Evolutionary conservation across 2,888 invertebrate genomes (phyloP), one percentile per base, ranked within the genome.

Genomic region (Parascotia fuliginaria): DNA sequence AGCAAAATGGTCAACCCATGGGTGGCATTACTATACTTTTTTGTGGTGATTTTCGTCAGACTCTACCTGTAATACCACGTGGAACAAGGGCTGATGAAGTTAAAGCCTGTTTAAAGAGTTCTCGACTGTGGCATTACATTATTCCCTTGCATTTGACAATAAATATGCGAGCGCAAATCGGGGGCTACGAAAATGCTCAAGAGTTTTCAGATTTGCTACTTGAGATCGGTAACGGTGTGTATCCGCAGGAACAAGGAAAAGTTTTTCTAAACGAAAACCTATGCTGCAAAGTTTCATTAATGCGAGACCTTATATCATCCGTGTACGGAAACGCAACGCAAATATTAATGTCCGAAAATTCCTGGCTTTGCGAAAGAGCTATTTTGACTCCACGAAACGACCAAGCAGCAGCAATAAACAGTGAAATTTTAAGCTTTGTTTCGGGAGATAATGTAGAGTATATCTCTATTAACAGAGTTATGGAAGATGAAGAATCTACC

Each of bases 401-500:
- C n/a, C n/a, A n/a, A n/a, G n/a, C n/a, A n/a, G n/a, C n/a, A n/a
- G n/a, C n/a, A n/a, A n/a, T n/a, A n/a, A n/a, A n/a, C n/a, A n/a
- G n/a, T n/a, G n/a, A n/a, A n/a, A n/a, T n/a, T n/a, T n/a, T n/a
- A n/a, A n/a, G n/a, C n/a, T n/a, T n/a, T n/a, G n/a, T n/a, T n/a
- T n/a, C n/a, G 7, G 34, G 33, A 11, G 27, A 28, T 16, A 33
- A 9, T n/a, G 13, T 34, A 16, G 45, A 40, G 29, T 40, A 42
- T 38, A 40, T 7, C 4, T 54, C 38, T 16, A 44, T 57, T 9
- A 47, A 58, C 13, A 42, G 42, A 27, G 45, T 52, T 11, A 11
- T 54, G 27, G 48, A 52, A 15, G 27, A 43, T 11, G 34, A 40
- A 15, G 46, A 58, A 32, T 28, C 52, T 13, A 52, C 39, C 3